phyloP scores from a whole-genome alignment of 2,113 vertebrate genomes.

The Cololabis saira region DNA sequence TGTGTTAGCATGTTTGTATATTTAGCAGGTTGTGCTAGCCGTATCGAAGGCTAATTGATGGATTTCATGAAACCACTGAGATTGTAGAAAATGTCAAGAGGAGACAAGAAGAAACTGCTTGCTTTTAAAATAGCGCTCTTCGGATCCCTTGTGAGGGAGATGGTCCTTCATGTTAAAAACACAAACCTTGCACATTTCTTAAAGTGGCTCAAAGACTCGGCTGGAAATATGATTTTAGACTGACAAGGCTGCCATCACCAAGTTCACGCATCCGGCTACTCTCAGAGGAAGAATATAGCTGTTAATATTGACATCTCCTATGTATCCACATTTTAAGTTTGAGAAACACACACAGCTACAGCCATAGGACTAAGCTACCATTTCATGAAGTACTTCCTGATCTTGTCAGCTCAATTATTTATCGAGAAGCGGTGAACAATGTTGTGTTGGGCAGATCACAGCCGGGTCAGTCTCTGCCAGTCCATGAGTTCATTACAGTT shows the following conservation, averaged over 20 bases:
- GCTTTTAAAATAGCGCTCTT: slow-evolving; percentile 14
- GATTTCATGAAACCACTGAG: too few species aligned
- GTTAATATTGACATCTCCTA: not conserved
- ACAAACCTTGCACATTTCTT: not conserved
- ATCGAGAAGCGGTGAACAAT: not conserved
- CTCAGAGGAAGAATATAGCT: too few species aligned
- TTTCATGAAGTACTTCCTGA: slow-evolving; percentile 9
- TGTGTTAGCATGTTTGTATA: too few species aligned
- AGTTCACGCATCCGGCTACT: too few species aligned
- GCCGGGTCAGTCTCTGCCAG: not conserved
- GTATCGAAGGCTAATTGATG: too few species aligned
- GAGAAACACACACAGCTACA: not conserved
- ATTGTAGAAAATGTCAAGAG: not conserved
- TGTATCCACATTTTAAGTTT: slow-evolving; percentile 9
- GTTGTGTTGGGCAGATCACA: slow-evolving; percentile 19
- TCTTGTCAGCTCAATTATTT: slow-evolving; percentile 35
- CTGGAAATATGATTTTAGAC: slow-evolving; percentile 1
- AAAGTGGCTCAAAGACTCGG: not conserved
- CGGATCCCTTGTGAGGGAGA: slow-evolving; percentile 24
- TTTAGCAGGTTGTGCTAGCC: too few species aligned
- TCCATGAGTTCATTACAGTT: not conserved
- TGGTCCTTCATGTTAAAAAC: slow-evolving; percentile 16
- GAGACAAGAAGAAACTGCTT: slow-evolving; percentile 16
- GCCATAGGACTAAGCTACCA: not conserved
- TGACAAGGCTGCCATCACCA: not conserved